phyloP scores from a whole-genome alignment of 1,140 invertebrate species.

The Dryas iulia region DNA sequence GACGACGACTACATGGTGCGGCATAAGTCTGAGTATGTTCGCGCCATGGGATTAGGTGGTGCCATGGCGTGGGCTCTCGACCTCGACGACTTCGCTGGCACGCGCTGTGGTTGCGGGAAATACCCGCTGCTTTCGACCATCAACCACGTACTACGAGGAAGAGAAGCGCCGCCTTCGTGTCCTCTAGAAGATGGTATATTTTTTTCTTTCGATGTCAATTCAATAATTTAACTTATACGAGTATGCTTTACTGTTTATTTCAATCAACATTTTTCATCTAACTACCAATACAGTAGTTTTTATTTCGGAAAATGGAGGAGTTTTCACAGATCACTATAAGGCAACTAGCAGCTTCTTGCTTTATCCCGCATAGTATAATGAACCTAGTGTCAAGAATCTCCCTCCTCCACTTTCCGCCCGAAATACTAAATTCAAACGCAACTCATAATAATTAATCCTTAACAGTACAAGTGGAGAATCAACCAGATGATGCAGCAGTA shows the following conservation, averaged over 20 bases:
- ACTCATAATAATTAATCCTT: background rate
- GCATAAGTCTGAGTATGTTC: conserved; percentile 88
- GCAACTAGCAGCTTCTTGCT: too few relatives aligned
- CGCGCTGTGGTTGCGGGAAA: conserved; percentile 87
- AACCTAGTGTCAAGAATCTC: too few relatives aligned
- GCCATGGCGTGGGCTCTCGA: conserved; percentile 94
- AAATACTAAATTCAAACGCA: background rate
- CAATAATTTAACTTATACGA: too few relatives aligned
- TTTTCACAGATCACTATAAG: too few relatives aligned
- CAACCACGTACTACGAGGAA: conserved; percentile 80
- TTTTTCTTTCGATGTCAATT: too few relatives aligned
- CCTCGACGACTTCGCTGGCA: conserved; percentile 86
- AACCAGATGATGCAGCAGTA: conserved; percentile 8
- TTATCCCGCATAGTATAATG: too few relatives aligned
- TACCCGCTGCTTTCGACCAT: conserved; percentile 88
- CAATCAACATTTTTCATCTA: too few relatives aligned
- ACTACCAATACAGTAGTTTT: too few relatives aligned
- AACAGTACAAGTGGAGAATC: conserved; percentile 24
- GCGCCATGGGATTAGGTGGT: conserved; percentile 88
- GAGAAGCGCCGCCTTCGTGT: conserved; percentile 68
- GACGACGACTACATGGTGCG: conserved; percentile 88
- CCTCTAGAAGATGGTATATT: conserved; percentile 63
- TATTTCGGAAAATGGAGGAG: too few relatives aligned
- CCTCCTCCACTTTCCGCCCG: too few relatives aligned
- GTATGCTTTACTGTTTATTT: too few relatives aligned